These are phyloP conservation scores for Neosalanx taihuensis DNA, from an alignment of 2,797 vertebrate species.

Conservation along the genomic window DNA sequence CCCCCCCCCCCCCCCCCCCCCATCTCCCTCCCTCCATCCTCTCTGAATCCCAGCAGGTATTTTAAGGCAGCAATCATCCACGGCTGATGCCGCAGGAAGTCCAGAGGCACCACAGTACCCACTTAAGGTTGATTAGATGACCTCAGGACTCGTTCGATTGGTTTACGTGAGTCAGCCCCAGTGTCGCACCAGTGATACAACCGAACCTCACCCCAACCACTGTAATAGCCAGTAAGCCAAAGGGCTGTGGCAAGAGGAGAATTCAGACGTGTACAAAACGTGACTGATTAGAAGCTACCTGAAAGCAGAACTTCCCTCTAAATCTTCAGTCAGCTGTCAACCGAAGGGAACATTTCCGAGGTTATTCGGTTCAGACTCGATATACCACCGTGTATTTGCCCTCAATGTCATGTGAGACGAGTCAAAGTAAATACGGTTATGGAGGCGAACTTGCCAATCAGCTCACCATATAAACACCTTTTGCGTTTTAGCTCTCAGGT, in stretches of 20 bases:
- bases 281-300: constrained; percentile 17
- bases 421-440: constrained; percentile 40
- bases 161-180: background rate
- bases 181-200: too few relatives aligned
- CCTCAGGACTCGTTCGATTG: constrained; percentile 4
- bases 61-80: background rate
- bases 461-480: constrained; percentile 22
- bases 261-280: background rate
- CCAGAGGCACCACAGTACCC: background rate
- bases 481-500: constrained; percentile 32
- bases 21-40: background rate
- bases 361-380: constrained; percentile 30
- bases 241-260: too few relatives aligned
- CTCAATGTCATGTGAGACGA: constrained; percentile 36
- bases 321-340: constrained; percentile 11
- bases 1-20: too few relatives aligned
- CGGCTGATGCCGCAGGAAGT: background rate
- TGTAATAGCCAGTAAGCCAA: too few relatives aligned
- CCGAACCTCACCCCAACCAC: too few relatives aligned
- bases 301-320: constrained; percentile 14
- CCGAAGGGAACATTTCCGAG: constrained; percentile 40
- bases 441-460: constrained; percentile 32
- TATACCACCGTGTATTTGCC: constrained; percentile 21
- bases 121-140: background rate
- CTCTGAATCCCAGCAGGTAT: background rate